Conservation (phyloP, 2,797 vertebrate genomes). For the Hirundo rustica region DNA sequence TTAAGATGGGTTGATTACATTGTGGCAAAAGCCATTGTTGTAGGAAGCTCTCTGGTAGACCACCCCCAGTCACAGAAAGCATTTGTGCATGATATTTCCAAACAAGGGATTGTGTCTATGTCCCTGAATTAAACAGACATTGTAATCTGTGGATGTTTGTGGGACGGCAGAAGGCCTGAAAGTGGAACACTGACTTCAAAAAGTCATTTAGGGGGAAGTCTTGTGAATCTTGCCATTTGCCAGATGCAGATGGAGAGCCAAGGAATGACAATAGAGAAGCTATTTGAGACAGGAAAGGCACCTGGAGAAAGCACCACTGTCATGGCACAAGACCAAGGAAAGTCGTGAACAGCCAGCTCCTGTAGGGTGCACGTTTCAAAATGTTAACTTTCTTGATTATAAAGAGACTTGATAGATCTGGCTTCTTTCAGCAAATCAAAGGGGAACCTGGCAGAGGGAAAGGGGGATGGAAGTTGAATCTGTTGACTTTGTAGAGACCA, state of each 20-base stretch:
- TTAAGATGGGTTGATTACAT: not conserved
- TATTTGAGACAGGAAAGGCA: not conserved
- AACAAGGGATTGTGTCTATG: not conserved
- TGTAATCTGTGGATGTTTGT: not conserved
- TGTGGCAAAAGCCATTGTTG: not conserved
- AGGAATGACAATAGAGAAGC: not conserved
- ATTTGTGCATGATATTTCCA: not conserved
- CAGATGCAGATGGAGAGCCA: not conserved
- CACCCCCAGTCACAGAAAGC: not conserved
- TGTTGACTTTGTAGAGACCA: not conserved
- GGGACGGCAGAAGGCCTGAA: not conserved
- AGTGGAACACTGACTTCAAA: not conserved
- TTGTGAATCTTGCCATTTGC: not conserved
- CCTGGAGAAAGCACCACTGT: not conserved
- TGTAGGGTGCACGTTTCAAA: not conserved
- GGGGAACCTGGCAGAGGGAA: not conserved
- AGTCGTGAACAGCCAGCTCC: not conserved
- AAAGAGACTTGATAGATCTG: not conserved
- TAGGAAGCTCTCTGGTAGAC: not conserved
- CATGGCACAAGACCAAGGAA: not conserved
- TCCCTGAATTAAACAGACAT: not conserved
- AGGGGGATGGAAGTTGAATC: not conserved
- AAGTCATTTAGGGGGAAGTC: not conserved
- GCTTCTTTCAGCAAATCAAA: not conserved
- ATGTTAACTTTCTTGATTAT: accelerated